phyloP scores from a whole-genome alignment of 2,888 invertebrate species.

The Danaus chrysippus region DNA sequence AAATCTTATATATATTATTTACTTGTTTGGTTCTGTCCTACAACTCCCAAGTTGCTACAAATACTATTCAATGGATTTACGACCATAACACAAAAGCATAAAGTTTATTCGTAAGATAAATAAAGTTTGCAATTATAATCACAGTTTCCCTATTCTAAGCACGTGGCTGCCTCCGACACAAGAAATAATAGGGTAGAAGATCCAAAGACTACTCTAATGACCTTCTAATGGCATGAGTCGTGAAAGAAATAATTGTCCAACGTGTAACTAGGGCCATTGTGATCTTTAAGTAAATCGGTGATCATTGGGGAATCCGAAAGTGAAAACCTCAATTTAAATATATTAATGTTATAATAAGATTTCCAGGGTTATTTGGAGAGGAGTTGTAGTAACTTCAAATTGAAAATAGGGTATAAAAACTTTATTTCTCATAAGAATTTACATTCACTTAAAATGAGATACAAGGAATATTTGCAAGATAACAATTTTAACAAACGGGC shows the following conservation, averaged over 20 bases:
- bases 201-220: slow-evolving; percentile 14
- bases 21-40: background rate
- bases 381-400: no score
- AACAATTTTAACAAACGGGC: no score
- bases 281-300: background rate
- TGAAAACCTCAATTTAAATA: no score
- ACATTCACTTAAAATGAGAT: no score
- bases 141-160: slow-evolving; percentile 13
- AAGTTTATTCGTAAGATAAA: background rate
- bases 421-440: no score
- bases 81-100: background rate
- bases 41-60: background rate
- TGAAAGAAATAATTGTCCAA: slow-evolving; percentile 4
- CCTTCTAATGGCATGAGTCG: slow-evolving; percentile 3
- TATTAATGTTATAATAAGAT: no score
- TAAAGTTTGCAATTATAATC: slow-evolving; percentile 9
- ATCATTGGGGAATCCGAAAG: no score
- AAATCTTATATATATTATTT: background rate
- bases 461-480: no score
- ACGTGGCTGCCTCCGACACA: slow-evolving; percentile 12
- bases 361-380: no score
- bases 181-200: slow-evolving; percentile 11
- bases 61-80: background rate
- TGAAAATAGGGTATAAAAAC: no score
- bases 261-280: background rate